Conservation (phyloP, 2,113 vertebrate species). For the Tautogolabrus adspersus region DNA sequence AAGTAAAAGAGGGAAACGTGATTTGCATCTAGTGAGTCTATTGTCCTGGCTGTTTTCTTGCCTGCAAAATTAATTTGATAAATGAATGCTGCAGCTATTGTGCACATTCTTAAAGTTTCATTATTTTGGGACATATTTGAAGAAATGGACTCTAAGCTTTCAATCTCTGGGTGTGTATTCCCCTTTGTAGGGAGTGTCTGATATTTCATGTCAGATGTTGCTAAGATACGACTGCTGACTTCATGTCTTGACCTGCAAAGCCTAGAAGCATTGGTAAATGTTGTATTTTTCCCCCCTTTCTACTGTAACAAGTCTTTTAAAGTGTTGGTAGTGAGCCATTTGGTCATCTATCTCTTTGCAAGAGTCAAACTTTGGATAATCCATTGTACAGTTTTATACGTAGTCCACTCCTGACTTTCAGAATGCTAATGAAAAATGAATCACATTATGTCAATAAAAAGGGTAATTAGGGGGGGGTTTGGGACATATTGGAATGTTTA, state of each 20-base stretch:
- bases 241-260: background rate
- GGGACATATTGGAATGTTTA: background rate
- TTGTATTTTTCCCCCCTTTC: background rate
- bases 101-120: background rate
- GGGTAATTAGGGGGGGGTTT: background rate
- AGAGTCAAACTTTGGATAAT: background rate
- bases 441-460: background rate
- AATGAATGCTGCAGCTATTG: background rate
- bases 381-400: background rate
- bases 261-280: background rate
- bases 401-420: background rate
- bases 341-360: background rate
- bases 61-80: background rate
- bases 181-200: background rate
- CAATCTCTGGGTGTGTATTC: background rate
- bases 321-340: background rate
- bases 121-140: background rate
- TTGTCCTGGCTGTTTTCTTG: constrained; percentile 1
- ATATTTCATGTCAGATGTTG: background rate
- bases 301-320: background rate
- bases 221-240: background rate
- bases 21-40: constrained; percentile 21
- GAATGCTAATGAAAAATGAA: background rate
- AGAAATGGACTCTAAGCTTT: background rate
- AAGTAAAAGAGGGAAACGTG: constrained; percentile 31